Percentiles rank a stretch among this genome's conserved stretches.
phyloP scores from a whole-genome alignment of 2,888 invertebrate species.

The Apodemia hepburni region DNA sequence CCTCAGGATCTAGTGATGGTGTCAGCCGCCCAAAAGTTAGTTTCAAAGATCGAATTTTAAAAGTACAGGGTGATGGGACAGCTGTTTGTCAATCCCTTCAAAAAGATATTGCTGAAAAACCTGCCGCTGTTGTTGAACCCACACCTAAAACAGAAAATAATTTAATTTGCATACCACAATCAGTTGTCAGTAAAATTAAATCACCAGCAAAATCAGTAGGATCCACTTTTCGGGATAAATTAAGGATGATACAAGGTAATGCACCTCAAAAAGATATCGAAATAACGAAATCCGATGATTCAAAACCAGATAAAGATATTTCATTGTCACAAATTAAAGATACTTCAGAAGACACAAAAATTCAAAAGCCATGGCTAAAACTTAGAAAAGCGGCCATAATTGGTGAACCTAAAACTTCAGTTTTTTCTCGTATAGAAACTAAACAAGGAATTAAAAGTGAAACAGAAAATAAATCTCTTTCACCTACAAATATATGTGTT shows the following conservation, averaged over 20 bases:
- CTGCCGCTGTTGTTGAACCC: conserved; percentile 66
- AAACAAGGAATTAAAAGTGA: conserved; percentile 46
- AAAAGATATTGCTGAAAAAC: conserved; percentile 65
- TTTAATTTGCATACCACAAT: conserved; percentile 73
- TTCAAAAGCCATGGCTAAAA: conserved; percentile 87
- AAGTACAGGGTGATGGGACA: conserved; percentile 76
- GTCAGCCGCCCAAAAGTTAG: conserved; percentile 79
- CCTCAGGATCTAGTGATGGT: conserved; percentile 67
- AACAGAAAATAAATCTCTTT: conserved; percentile 40
- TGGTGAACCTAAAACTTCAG: conserved; percentile 70
- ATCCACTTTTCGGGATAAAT: conserved; percentile 70
- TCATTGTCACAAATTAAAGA: conserved; percentile 50
- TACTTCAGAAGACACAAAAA: conserved; percentile 56
- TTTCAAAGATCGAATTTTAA: conserved; percentile 81
- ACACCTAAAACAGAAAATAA: conserved; percentile 69
- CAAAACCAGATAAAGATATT: conserved; percentile 46
- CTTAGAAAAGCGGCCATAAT: conserved; percentile 86
- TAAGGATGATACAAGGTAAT: conserved; percentile 67
- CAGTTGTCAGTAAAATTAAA: conserved; percentile 75
- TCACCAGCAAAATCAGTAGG: conserved; percentile 73
- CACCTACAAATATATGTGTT: conserved; percentile 57
- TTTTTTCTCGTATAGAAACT: conserved; percentile 58
- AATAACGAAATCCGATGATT: conserved; percentile 51
- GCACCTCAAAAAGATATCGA: conserved; percentile 52
- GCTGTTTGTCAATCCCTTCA: conserved; percentile 65